Evolutionary conservation across 2,888 invertebrate genomes (phyloP).

Genomic region (Dolichopus griseipennis): DNA sequence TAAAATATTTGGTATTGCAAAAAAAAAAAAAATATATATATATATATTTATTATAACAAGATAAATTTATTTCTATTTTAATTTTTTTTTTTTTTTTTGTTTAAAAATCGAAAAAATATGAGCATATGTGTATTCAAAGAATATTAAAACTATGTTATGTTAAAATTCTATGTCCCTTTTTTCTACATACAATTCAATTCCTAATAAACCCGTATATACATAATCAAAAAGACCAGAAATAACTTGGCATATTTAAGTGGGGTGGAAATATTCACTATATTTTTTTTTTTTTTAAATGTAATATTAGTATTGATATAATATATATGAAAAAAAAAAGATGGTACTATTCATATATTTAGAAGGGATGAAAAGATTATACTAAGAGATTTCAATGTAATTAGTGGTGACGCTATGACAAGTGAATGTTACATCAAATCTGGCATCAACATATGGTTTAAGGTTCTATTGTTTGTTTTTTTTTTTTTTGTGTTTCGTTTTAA

Average conservation of each 20-base stretch:
- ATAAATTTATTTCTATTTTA: background rate
- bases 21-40: no score
- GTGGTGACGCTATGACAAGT: conserved; percentile 30
- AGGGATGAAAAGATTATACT: conserved; percentile 1
- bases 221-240: background rate
- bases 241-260: background rate
- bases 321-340: background rate
- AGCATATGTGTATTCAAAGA: conserved; percentile 1
- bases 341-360: background rate
- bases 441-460: conserved; percentile 41
- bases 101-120: conserved; percentile 6
- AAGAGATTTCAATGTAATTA: conserved; percentile 4
- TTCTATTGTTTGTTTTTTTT: conserved; percentile 6
- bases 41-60: background rate
- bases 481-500: background rate
- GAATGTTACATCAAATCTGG: conserved; percentile 43
- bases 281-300: no score
- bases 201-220: background rate
- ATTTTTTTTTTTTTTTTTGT: background rate
- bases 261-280: background rate
- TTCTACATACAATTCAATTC: background rate
- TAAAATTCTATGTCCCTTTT: background rate
- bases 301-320: no score
- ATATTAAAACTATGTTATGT: background rate
- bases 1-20: background rate